A percentile compares a stretch with the other conserved stretches of the same genome.
Evolutionary conservation across 1,140 invertebrate species (phyloP).

Genomic region (Armadillidium nasatum): DNA sequence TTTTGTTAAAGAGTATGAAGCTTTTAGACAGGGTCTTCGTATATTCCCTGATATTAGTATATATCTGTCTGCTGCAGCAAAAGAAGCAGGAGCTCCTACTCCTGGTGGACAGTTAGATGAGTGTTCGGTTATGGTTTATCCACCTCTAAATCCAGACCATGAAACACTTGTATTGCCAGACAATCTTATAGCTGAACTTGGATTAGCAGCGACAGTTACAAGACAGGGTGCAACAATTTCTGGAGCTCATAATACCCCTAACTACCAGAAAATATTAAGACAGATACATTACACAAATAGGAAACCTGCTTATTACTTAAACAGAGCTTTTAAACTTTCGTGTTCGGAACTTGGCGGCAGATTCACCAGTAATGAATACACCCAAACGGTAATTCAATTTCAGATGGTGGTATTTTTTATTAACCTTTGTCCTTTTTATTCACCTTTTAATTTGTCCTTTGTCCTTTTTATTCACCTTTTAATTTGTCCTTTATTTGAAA

Average conservation of each 20-base stretch:
- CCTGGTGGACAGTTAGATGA: constrained; percentile 66
- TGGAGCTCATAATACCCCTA: constrained; percentile 76
- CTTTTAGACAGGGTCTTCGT: constrained; percentile 74
- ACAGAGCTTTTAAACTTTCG: constrained; percentile 86
- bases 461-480: background rate
- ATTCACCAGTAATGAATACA: constrained; percentile 90
- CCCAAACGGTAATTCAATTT: constrained; percentile 71
- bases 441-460: no score
- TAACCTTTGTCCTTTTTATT: no score
- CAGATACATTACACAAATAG: constrained; percentile 88
- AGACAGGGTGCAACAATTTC: constrained; percentile 76
- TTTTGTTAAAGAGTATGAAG: constrained; percentile 74
- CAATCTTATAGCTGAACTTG: constrained; percentile 65
- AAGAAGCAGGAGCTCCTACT: constrained; percentile 43
- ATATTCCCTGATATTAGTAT: constrained; percentile 76
- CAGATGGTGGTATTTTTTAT: no score
- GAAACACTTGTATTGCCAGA: constrained; percentile 75
- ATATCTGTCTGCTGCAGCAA: constrained; percentile 38
- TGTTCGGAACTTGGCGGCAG: constrained; percentile 89
- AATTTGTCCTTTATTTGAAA: no score
- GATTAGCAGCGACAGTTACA: constrained; percentile 69
- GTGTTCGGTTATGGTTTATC: constrained; percentile 85
- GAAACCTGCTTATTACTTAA: constrained; percentile 88
- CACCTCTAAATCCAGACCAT: constrained; percentile 88
- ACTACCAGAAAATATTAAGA: constrained; percentile 72